These are phyloP conservation scores for Neosilurus hyrtlii DNA, from an alignment of 2,797 vertebrate genomes.

Conservation along the genomic window DNA sequence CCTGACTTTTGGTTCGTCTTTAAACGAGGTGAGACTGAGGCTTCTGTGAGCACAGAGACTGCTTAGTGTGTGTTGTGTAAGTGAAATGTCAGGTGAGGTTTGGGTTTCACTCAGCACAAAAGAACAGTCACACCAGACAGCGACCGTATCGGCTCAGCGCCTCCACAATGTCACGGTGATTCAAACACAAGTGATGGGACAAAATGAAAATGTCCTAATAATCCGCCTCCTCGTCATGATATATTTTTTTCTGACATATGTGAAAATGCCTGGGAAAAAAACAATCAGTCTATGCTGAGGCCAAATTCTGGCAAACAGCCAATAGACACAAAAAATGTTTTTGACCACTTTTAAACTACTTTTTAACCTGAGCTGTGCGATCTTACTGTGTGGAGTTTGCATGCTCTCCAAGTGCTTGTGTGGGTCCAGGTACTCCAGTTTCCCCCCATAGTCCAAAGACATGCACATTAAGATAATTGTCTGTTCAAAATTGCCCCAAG, in stretches of 20 bases:
- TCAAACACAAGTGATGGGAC: neutral
- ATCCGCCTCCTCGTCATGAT: neutral
- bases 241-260: neutral
- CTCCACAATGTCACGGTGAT: neutral
- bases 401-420: too few species aligned
- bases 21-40: constrained; percentile 11
- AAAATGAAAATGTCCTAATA: neutral
- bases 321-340: neutral
- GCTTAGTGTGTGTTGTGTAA: constrained; percentile 22
- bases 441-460: too few species aligned
- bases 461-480: too few species aligned
- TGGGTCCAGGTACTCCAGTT: too few species aligned
- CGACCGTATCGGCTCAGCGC: constrained; percentile 12
- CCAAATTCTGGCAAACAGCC: neutral
- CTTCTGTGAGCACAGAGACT: constrained; percentile 10
- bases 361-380: neutral
- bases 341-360: neutral
- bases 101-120: constrained; percentile 51
- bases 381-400: too few species aligned
- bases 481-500: too few species aligned
- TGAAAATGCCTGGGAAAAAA: neutral
- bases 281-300: too few species aligned
- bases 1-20: neutral
- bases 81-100: constrained; percentile 50
- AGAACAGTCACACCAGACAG: constrained; percentile 17